Conservation (phyloP, 2,113 vertebrate genomes). For the Sinocyclocheilus anophthalmus region DNA sequence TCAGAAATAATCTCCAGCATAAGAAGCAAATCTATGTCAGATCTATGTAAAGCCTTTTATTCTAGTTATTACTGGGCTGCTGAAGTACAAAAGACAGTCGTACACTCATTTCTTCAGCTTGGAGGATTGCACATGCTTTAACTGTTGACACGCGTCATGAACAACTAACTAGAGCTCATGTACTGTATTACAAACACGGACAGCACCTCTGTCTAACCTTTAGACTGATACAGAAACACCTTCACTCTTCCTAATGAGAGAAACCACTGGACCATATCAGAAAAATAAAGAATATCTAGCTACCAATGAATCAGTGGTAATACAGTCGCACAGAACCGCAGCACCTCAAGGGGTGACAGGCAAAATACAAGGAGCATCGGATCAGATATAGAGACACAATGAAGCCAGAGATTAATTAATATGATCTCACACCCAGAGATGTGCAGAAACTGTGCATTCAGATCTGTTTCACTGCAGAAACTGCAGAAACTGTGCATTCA, state of each 20-base stretch:
- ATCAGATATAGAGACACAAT: conserved; percentile 48
- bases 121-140: neutral
- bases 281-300: too few species aligned
- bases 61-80: neutral
- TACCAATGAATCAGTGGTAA: too few species aligned
- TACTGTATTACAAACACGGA: conserved; percentile 64
- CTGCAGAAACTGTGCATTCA: neutral
- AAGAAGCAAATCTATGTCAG: conserved; percentile 12
- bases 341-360: neutral
- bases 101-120: neutral
- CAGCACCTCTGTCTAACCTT: conserved; percentile 48
- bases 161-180: neutral
- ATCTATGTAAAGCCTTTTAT: conserved; percentile 10
- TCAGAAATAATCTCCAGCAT: neutral
- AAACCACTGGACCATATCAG: conserved; percentile 23
- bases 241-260: neutral
- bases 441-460: neutral
- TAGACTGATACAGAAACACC: neutral
- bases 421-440: neutral
- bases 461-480: too few species aligned
- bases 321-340: too few species aligned
- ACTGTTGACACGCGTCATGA: neutral
- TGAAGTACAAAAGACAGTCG: neutral
- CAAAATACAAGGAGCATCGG: conserved; percentile 61
- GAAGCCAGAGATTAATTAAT: conserved; percentile 60